Evolutionary conservation across 2,113 vertebrate genomes (phyloP).

Genomic region (Boulengeromyrus knoepffleri): DNA sequence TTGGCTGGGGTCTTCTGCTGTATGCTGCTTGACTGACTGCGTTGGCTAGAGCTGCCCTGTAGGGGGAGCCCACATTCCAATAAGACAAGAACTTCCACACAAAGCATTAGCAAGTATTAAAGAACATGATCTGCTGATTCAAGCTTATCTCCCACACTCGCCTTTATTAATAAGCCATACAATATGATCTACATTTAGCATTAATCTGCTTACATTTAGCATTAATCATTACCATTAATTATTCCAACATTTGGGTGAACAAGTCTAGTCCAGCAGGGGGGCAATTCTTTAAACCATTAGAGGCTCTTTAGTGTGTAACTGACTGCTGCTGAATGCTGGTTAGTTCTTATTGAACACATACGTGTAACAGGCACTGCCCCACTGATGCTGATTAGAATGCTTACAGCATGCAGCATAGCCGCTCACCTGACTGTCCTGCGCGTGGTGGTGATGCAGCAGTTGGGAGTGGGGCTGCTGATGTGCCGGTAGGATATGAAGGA

Average conservation of each 20-base stretch:
- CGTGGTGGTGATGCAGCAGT: constrained; percentile 80
- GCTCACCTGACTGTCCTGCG: constrained; percentile 62
- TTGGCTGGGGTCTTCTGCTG: constrained; percentile 66
- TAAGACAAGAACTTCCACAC: background rate
- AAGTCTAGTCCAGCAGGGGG: background rate
- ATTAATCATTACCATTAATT: background rate
- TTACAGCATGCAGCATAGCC: background rate
- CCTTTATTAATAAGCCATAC: background rate
- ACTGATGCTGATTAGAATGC: background rate
- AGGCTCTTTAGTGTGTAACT: background rate
- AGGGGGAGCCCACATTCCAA: background rate
- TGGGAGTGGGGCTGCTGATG: constrained; percentile 96
- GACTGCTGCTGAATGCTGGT: background rate
- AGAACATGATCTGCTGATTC: background rate
- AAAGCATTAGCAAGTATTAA: background rate
- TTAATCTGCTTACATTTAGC: background rate
- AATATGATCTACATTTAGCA: background rate
- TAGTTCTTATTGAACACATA: background rate
- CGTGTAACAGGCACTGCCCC: background rate
- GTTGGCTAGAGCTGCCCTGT: constrained; percentile 59
- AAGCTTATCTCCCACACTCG: background rate
- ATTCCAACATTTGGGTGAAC: background rate
- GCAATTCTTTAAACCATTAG: background rate
- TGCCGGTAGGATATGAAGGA: constrained; percentile 84
- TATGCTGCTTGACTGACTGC: constrained; percentile 63